Base-by-base conservation (phyloP, 2,113 vertebrate species). In the Calyptomena viridis region DNA sequence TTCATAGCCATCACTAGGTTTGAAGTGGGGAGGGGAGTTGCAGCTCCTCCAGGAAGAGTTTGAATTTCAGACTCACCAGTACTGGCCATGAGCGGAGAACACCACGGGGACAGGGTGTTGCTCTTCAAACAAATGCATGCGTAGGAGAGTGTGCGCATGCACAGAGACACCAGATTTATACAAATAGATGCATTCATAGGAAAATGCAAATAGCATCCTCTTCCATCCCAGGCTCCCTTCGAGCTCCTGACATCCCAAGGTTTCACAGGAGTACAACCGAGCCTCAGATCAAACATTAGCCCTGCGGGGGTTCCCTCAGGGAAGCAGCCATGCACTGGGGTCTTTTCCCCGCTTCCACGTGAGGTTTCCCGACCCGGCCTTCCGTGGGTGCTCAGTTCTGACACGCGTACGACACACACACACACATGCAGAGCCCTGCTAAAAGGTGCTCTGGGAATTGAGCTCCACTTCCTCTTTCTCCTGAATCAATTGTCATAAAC, bases 201-300 rank as follows among this genome's bases (percentile, higher is more conserved):
- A 94, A 97, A 96, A 97, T 96, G 96, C 94, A 97, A 96, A 97
- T 97, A 93, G 73, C 92, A 94, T 92, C 73, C 53, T 90, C 64
- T 94, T 94, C 95, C 4, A 49, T 95, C 90, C 88, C 84, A 87
- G 73, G 88, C 86, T 96, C 79, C 80, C 90, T 95, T 93, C 40
- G 46, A 94, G 95, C 92, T 96, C 90, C 92, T 96, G 95, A 97
- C 95, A 97, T 96, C 94, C 90, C 90, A 95, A 95, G 95, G 95
- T 97, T 96, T 96, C 95, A 96, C 92, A 96, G 92, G 86, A 96
- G 95, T 94, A 97, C 95, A 96, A 96, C 76, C 9, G 11, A 95
- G 95, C 86, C 68, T 97, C 94, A 96, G 93, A 97, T 97, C 96
- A 97, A 97, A 97, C 95, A 97, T 97, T 93, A 96, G 96, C 96